Conservation (phyloP, 2,113 vertebrate genomes). For the Alligator sinensis region DNA sequence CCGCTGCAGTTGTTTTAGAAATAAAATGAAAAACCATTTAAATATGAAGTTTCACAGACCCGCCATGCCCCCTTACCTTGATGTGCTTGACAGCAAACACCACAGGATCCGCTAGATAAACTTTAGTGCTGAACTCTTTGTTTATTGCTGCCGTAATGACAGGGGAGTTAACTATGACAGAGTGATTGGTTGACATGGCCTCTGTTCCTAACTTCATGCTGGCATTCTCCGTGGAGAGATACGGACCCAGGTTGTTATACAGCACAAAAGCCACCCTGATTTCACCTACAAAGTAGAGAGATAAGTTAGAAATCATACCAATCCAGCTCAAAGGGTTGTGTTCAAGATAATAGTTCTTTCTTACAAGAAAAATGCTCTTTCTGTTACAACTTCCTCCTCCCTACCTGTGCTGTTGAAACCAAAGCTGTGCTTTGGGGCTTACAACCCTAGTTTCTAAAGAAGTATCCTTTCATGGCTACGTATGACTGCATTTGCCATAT, state of each 20-base stretch:
- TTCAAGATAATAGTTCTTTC: not conserved
- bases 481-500: too few species aligned
- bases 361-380: not conserved
- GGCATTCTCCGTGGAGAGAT: conserved; percentile 97
- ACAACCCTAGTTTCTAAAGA: not conserved
- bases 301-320: not conserved
- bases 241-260: conserved; percentile 95
- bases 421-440: not conserved
- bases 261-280: conserved; percentile 96
- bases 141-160: conserved; percentile 97
- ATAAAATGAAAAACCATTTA: not conserved
- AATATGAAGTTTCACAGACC: not conserved
- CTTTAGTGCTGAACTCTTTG: conserved; percentile 96
- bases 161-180: conserved; percentile 96
- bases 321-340: rapidly evolving
- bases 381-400: not conserved
- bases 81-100: conserved; percentile 95
- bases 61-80: conserved; percentile 83
- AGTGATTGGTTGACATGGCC: conserved; percentile 94
- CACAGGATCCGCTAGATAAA: conserved; percentile 96
- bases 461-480: not conserved
- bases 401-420: not conserved
- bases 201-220: conserved; percentile 95
- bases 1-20: not conserved
- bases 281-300: conserved; percentile 85